These are phyloP conservation scores for Coptodon rendalli DNA, from an alignment of 2,113 vertebrate genomes.

Conservation along the genomic window DNA sequence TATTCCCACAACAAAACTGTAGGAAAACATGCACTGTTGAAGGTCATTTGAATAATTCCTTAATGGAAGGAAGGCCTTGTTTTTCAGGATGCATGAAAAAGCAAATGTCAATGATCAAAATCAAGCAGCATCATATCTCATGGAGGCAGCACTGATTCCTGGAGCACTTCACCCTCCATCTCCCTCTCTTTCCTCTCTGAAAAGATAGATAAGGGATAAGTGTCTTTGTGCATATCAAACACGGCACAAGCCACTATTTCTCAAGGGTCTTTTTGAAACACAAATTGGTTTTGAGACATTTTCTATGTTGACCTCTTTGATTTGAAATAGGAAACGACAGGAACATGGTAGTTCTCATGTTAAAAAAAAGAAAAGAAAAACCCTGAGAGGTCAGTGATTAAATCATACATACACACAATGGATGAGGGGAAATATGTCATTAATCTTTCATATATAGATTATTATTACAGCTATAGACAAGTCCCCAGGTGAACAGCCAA, in stretches of 20 bases:
- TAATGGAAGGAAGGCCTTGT: slow-evolving; percentile 72
- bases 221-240: slow-evolving; percentile 73
- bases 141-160: slow-evolving; percentile 63
- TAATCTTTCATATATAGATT: slow-evolving; percentile 59
- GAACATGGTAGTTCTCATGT: slow-evolving; percentile 52
- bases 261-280: slow-evolving; percentile 70
- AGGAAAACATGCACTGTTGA: slow-evolving; percentile 73
- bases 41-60: slow-evolving; percentile 77
- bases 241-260: slow-evolving; percentile 57
- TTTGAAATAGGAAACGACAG: slow-evolving; percentile 68
- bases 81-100: slow-evolving; percentile 72
- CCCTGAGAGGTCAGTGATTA: slow-evolving; percentile 65
- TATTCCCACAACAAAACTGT: slow-evolving; percentile 73
- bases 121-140: slow-evolving; percentile 72
- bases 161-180: slow-evolving; percentile 63
- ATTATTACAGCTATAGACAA: slow-evolving; percentile 41
- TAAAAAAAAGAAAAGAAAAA: slow-evolving; percentile 16
- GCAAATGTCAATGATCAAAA: slow-evolving; percentile 77
- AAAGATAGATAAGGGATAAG: slow-evolving; percentile 70
- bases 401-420: slow-evolving; percentile 50
- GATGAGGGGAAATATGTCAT: slow-evolving; percentile 51
- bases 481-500: slow-evolving; percentile 35
- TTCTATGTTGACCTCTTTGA: slow-evolving; percentile 68
- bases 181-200: slow-evolving; percentile 45
- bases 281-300: slow-evolving; percentile 73